phyloP scores from a whole-genome alignment of 2,888 invertebrate species.

The Ectobius pallidus region DNA sequence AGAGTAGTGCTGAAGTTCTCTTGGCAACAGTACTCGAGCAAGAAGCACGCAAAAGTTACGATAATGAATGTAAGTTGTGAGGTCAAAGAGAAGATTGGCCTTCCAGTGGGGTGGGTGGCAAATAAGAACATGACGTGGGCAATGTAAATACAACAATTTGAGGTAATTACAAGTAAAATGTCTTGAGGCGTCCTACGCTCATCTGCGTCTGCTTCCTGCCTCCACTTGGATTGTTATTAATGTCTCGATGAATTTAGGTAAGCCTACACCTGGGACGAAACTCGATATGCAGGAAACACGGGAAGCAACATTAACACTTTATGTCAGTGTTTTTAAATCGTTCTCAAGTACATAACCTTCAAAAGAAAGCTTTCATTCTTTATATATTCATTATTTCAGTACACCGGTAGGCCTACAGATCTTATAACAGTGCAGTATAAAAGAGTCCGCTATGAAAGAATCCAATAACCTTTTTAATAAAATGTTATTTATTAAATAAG shows the following conservation, averaged over 20 bases:
- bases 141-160: conserved; percentile 18
- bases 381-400: too few relatives aligned
- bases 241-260: too few relatives aligned
- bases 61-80: conserved; percentile 8
- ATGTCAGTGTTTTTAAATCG: too few relatives aligned
- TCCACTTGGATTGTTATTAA: neutral
- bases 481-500: too few relatives aligned
- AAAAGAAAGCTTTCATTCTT: too few relatives aligned
- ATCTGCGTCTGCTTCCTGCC: neutral
- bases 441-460: too few relatives aligned
- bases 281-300: neutral
- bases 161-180: neutral
- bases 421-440: too few relatives aligned
- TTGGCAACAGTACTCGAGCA: neutral
- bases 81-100: conserved; percentile 27
- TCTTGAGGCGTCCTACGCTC: neutral
- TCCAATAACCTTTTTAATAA: too few relatives aligned
- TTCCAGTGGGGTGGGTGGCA: conserved; percentile 2
- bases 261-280: neutral
- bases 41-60: conserved; percentile 19
- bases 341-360: too few relatives aligned
- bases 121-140: conserved; percentile 14
- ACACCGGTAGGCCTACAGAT: too few relatives aligned
- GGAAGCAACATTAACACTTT: neutral
- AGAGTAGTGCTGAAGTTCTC: too few relatives aligned